These are phyloP conservation scores for Ianthella basta DNA, from an alignment of 37 sponge, comb jelly and placozoan species.

Conservation along the genomic window DNA sequence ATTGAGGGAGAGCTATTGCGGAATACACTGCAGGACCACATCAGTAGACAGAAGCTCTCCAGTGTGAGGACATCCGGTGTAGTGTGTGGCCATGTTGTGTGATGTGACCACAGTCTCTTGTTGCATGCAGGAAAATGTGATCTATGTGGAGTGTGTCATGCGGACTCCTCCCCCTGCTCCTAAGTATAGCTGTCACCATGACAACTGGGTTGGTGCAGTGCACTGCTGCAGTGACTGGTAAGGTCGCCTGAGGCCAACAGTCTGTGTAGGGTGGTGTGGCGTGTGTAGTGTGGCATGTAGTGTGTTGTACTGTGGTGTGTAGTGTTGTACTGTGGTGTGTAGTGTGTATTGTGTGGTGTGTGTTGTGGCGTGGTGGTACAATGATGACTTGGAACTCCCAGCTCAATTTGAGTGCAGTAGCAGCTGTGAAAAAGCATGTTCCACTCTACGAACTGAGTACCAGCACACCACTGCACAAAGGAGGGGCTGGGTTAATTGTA, in stretches of 20 bases:
- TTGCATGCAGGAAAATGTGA: conserved; percentile 62
- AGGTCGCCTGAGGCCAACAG: conserved; percentile 38
- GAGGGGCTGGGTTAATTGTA: no score
- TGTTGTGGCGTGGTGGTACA: no score
- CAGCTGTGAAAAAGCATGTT: no score
- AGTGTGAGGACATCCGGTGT: conserved; percentile 17
- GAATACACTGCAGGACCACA: conserved; percentile 39
- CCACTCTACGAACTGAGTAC: no score
- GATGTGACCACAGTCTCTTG: neutral
- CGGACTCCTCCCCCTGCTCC: conserved; percentile 70
- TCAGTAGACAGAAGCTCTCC: conserved; percentile 25
- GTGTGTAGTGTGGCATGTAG: no score
- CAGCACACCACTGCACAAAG: no score
- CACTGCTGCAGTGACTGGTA: conserved; percentile 61
- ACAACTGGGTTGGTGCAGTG: conserved; percentile 83
- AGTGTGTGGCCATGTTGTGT: neutral
- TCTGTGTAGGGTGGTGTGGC: no score
- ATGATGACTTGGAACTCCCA: no score
- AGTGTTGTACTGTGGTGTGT: no score
- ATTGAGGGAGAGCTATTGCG: conserved; percentile 63
- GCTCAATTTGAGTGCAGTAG: no score
- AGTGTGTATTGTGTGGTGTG: no score
- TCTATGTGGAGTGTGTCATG: conserved; percentile 67
- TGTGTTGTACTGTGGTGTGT: neutral
- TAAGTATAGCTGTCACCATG: conserved; percentile 50